Percentiles rank a stretch among this genome's conserved stretches.
phyloP scores from a whole-genome alignment of 2,113 vertebrate genomes.

The Platycercus adscitus region DNA sequence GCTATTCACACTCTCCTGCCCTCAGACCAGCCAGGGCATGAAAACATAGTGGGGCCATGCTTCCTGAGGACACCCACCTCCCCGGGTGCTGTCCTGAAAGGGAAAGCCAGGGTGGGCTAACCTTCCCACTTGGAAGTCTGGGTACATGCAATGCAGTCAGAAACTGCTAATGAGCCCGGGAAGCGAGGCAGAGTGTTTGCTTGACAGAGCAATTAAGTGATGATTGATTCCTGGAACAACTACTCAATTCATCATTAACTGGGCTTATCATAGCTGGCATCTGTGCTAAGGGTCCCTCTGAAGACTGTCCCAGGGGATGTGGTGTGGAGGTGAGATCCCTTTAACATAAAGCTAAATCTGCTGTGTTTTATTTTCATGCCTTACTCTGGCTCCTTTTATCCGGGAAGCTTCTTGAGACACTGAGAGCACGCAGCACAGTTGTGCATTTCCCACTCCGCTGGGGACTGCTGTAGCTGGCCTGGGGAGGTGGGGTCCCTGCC shows the following conservation, averaged over 20 bases:
- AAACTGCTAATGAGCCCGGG: background rate
- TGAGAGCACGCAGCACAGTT: background rate
- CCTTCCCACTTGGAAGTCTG: background rate
- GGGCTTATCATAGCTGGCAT: conserved; percentile 1
- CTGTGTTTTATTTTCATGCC: background rate
- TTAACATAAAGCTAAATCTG: background rate
- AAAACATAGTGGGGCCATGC: accelerated
- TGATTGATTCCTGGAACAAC: conserved; percentile 59
- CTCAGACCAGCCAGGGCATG: accelerated
- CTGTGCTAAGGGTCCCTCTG: conserved; percentile 13
- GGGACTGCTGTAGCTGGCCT: accelerated
- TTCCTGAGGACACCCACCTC: background rate
- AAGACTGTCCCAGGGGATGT: background rate
- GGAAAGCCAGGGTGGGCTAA: background rate
- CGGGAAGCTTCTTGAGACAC: background rate
- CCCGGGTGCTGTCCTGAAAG: background rate
- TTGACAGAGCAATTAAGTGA: conserved; percentile 47
- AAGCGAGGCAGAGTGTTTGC: conserved; percentile 42
- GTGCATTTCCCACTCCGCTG: background rate
- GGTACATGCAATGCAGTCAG: background rate
- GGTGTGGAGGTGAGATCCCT: background rate
- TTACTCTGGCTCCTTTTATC: background rate
- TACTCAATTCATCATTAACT: conserved; percentile 58
- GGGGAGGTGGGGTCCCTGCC: background rate
- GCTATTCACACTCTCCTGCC: background rate